Conservation (phyloP, 2,113 vertebrate species). For the Stigmatopora nigra region DNA sequence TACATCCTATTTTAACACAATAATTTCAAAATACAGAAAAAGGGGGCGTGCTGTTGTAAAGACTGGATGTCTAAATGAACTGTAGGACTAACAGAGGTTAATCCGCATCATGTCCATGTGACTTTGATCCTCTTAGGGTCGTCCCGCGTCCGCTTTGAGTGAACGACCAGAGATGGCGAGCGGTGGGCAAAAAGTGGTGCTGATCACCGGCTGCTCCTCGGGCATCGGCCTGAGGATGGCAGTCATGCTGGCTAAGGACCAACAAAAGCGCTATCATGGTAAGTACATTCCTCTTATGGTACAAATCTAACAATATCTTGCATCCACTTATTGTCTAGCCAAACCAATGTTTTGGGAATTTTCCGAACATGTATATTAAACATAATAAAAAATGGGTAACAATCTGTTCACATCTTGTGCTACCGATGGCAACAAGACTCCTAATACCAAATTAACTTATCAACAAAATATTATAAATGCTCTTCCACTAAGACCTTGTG, state of each 20-base stretch:
- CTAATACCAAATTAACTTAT: too few species aligned
- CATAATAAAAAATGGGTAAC: too few species aligned
- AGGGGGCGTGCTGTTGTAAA: not conserved
- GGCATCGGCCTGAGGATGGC: conserved; percentile 72
- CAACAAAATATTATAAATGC: too few species aligned
- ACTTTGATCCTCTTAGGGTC: conserved; percentile 59
- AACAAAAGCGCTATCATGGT: conserved; percentile 73
- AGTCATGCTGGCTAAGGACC: conserved; percentile 66
- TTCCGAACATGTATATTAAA: too few species aligned
- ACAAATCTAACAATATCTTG: not conserved
- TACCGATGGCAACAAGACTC: too few species aligned
- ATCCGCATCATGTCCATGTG: conserved; percentile 48
- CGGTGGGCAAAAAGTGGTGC: conserved; percentile 69
- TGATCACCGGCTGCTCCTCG: conserved; percentile 73
- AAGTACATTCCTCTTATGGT: not conserved
- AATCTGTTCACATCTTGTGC: too few species aligned
- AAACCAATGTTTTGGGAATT: not conserved
- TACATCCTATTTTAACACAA: not conserved
- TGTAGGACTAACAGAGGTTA: conserved; percentile 18
- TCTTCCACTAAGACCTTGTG: too few species aligned
- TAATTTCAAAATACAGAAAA: not conserved
- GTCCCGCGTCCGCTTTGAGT: conserved; percentile 14
- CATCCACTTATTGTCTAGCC: not conserved
- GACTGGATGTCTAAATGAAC: not conserved
- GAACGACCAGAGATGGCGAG: conserved; percentile 43